Evolutionary conservation across 2,888 invertebrate genomes (phyloP).

Genomic region (Phalera bucephala): DNA sequence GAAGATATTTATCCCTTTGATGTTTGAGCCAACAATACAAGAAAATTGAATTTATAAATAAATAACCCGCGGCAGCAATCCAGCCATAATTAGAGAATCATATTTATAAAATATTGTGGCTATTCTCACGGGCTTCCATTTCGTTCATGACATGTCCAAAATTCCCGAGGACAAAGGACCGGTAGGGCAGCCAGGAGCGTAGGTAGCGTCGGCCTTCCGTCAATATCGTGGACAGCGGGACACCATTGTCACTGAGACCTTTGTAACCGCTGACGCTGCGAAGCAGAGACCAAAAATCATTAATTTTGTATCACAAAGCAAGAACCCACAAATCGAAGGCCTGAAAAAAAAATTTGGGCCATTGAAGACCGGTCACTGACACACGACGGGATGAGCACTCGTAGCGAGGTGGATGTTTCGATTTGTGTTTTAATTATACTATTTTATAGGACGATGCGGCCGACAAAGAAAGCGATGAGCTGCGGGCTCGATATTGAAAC

Average conservation of each 20-base stretch:
- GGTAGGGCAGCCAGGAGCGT: conserved; percentile 62
- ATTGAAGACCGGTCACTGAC: conserved; percentile 76
- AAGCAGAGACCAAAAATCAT: conserved; percentile 80
- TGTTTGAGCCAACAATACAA: conserved; percentile 22
- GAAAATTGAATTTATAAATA: conserved; percentile 45
- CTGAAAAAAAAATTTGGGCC: conserved; percentile 74
- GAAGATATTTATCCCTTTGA: not conserved
- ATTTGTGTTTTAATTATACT: conserved; percentile 70
- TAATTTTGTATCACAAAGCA: conserved; percentile 82
- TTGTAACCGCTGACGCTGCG: conserved; percentile 67
- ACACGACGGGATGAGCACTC: conserved; percentile 49
- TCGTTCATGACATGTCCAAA: conserved; percentile 71
- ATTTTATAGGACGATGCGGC: conserved; percentile 24
- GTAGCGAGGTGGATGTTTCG: conserved; percentile 52
- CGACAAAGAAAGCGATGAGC: conserved; percentile 20
- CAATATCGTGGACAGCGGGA: conserved; percentile 80
- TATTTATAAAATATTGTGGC: conserved; percentile 55
- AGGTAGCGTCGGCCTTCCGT: conserved; percentile 74
- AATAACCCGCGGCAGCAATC: conserved; percentile 30
- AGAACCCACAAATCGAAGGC: conserved; percentile 79
- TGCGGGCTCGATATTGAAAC: conserved; percentile 27
- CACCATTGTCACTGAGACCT: conserved; percentile 74
- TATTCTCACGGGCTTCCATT: conserved; percentile 67
- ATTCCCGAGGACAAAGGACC: conserved; percentile 67
- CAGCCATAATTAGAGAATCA: conserved; percentile 55